These are phyloP conservation scores for Scolopax rusticola DNA, from an alignment of 2,797 vertebrate species.

Conservation along the genomic window DNA sequence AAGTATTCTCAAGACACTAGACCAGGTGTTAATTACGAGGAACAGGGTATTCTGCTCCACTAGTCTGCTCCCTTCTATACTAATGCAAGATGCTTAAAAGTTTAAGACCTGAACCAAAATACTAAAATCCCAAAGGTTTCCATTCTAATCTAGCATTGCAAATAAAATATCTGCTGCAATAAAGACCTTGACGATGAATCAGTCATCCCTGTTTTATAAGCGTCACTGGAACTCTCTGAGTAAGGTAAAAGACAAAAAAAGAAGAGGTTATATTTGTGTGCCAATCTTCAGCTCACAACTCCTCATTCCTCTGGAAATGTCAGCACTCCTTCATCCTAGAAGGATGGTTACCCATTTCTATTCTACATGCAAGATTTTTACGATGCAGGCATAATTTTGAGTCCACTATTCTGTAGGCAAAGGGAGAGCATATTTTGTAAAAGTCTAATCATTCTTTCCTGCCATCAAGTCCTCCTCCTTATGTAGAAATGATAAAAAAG, in stretches of 20 bases:
- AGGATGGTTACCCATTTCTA: not conserved
- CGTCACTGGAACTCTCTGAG: not conserved
- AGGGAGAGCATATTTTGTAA: not conserved
- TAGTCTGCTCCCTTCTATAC: not conserved
- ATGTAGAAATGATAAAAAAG: not conserved
- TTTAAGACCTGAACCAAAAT: not conserved
- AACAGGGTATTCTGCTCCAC: not conserved
- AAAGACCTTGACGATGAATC: not conserved
- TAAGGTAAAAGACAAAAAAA: not conserved
- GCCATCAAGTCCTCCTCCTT: not conserved
- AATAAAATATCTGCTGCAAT: not conserved
- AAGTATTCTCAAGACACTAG: not conserved
- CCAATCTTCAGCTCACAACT: not conserved
- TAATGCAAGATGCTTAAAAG: not conserved
- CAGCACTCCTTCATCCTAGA: not conserved
- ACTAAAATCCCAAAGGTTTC: not conserved
- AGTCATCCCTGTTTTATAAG: not conserved
- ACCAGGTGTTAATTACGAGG: not conserved
- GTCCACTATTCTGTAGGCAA: not conserved
- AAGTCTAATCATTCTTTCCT: not conserved
- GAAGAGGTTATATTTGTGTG: not conserved
- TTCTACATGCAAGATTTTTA: not conserved
- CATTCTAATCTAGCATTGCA: not conserved
- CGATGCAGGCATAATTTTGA: not conserved
- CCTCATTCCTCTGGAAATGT: not conserved